phyloP scores from a whole-genome alignment of 2,113 vertebrate genomes.

The Antechinus flavipes region DNA sequence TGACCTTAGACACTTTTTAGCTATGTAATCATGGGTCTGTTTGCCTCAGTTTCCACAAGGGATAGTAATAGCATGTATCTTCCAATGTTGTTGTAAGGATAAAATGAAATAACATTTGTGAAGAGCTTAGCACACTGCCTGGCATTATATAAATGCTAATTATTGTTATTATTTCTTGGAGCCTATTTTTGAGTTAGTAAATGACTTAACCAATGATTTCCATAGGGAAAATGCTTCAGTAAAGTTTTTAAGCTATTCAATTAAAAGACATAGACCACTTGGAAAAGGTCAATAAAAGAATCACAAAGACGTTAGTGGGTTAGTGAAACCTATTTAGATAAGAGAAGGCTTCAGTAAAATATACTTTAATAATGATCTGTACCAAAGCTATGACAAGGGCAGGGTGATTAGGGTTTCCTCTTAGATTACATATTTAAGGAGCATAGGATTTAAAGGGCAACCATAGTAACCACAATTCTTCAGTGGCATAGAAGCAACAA shows the following conservation, averaged over 20 bases:
- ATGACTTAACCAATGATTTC: not conserved
- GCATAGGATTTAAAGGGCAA: not conserved
- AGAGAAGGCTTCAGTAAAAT: not conserved
- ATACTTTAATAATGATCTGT: not conserved
- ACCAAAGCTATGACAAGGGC: not conserved
- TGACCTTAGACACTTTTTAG: not conserved
- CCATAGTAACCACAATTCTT: not conserved
- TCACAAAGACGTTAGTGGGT: not conserved
- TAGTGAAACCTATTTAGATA: not conserved
- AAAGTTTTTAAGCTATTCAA: not conserved
- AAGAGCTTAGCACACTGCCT: not conserved
- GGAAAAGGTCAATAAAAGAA: not conserved
- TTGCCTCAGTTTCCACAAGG: not conserved
- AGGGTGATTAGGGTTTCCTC: not conserved
- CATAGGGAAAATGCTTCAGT: not conserved
- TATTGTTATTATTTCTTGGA: not conserved
- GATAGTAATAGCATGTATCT: not conserved
- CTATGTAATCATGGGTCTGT: not conserved
- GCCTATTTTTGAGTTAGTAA: not conserved
- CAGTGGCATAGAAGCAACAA: not conserved
- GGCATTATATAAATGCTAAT: not conserved
- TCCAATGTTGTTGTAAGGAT: not conserved
- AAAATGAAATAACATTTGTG: not conserved
- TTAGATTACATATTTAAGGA: not conserved
- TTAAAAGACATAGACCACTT: not conserved